Evolutionary conservation across 2,888 invertebrate species (phyloP), one percentile per base, ranked within the genome.

Genomic region (Drosophila ochracea): DNA sequence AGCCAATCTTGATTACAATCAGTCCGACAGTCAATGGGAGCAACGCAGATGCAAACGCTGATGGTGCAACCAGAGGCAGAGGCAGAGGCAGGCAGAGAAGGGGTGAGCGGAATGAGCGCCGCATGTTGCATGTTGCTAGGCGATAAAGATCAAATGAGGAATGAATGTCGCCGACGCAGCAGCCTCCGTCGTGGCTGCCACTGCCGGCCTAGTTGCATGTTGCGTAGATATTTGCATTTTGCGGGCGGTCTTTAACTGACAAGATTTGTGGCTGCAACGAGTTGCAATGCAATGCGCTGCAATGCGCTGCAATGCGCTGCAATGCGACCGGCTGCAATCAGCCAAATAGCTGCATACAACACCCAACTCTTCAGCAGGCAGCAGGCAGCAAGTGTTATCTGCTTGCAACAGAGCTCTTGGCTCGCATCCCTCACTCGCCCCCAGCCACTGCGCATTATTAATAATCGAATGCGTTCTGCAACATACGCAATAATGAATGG

Each of bases 1-100:
- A 89, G 89, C 84, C 91, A 87, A 90, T 89, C 89, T 90, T 78
- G 91, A 87, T 87, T 90, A 87, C 91, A 87, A 87, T 87, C 87
- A 82, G 81, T 89, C 69, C 68, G 67, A 70, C 72, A 78, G 75
- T 78, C 78, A 68, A 69, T 73, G 85, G 66, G 61, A 68, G 77
- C 60, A 69, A n/a, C 64, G 66, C 57, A 60, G 73, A 66, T 73
- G 72, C 43, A 39, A 55, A 47, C 28, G 53, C 47, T 30, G 65
- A 25, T 28, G 43, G 61, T 57, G 57, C 28, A 57, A 47, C 25
- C 21, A 47, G 25, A 16, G 47, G n/a, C 21, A 6, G 54, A 19
- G 16, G 19, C 2, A 28, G 37, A 28, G 19, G 28, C 21, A 31
- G 31, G 11, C 28, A 7, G 21, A 11, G 62, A 43, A n/a, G n/a